Evolutionary conservation across 2,888 invertebrate genomes (phyloP).

Genomic region (Drosophila trichaetosa): DNA sequence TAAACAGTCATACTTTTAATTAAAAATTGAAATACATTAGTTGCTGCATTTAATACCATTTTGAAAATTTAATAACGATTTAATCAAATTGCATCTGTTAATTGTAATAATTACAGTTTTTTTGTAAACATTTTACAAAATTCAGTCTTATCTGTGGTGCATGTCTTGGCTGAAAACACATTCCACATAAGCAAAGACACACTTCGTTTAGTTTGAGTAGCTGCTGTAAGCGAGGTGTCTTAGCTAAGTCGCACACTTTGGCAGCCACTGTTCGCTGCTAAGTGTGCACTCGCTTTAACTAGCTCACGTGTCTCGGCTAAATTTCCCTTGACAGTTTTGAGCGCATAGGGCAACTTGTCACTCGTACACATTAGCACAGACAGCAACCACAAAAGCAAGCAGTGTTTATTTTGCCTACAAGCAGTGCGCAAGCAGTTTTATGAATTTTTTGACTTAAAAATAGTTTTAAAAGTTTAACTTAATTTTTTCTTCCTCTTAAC

Average conservation of each 20-base stretch:
- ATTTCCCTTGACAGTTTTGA: not conserved
- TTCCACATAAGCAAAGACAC: not conserved
- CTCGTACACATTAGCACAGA: constrained; percentile 8
- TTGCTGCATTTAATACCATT: not conserved
- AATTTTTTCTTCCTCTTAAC: not conserved
- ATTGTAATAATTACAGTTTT: not conserved
- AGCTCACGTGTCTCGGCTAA: not conserved
- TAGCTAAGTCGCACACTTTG: not conserved
- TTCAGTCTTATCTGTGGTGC: constrained; percentile 5
- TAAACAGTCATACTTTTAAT: not conserved
- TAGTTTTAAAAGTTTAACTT: not conserved
- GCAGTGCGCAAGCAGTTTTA: constrained; percentile 6
- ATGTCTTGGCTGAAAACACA: constrained; percentile 6
- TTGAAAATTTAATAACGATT: fast-evolving
- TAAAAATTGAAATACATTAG: not conserved
- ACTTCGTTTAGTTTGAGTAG: not conserved
- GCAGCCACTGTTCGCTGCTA: not conserved
- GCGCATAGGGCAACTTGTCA: fast-evolving
- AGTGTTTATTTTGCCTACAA: not conserved
- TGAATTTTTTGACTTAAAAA: not conserved
- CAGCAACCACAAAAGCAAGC: not conserved
- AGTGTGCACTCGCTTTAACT: too few species aligned
- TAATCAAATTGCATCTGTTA: not conserved
- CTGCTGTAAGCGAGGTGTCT: not conserved
- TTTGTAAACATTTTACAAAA: not conserved